These are phyloP conservation scores for Progne subis DNA, from an alignment of 2,113 vertebrate genomes.

Conservation along the genomic window DNA sequence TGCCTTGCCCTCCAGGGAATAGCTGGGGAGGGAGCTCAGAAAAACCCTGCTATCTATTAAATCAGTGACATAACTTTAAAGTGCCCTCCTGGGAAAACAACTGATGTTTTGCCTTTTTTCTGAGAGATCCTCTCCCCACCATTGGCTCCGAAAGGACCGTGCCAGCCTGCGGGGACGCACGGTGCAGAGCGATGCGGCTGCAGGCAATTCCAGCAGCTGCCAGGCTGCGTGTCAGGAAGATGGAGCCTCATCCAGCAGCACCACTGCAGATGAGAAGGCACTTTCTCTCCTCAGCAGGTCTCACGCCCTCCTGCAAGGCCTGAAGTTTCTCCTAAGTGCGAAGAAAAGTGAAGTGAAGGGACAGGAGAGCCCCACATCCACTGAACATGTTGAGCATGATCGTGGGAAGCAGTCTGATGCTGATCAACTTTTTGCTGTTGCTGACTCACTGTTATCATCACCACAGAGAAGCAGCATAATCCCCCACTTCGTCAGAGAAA, in stretches of 20 bases:
- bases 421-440: background rate
- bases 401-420: background rate
- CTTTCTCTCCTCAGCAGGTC: conserved; percentile 4
- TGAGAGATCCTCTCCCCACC: background rate
- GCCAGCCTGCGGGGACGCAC: rapidly evolving
- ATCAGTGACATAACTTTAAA: background rate
- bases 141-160: rapidly evolving
- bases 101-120: background rate
- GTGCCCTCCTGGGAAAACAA: rapidly evolving
- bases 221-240: background rate
- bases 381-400: background rate
- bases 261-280: conserved; percentile 35
- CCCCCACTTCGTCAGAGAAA: background rate
- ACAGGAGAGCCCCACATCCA: rapidly evolving
- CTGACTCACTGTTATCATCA: rapidly evolving
- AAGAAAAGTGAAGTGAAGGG: background rate
- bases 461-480: rapidly evolving
- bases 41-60: background rate
- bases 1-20: rapidly evolving
- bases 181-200: background rate
- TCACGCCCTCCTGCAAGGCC: background rate
- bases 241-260: background rate
- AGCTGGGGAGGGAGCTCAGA: background rate
- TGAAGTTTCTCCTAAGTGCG: rapidly evolving
- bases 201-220: background rate